Base-by-base conservation (phyloP, 2,888 invertebrate species). In the Sphaerophoria taeniata region DNA sequence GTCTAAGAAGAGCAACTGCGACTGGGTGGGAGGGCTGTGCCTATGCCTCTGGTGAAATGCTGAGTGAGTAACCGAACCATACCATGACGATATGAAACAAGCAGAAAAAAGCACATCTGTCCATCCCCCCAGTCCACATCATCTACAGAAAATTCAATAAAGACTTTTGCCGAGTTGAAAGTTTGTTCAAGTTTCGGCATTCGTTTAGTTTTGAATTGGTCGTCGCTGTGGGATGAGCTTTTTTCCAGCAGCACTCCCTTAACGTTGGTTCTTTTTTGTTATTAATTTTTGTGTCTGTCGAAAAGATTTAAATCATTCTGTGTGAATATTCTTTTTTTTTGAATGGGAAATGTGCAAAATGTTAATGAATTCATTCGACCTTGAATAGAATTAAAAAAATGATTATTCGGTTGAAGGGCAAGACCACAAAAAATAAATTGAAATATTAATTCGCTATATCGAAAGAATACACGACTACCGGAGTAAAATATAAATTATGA, bases 181-280 rank as follows among this genome's bases (percentile, higher is more conserved):
- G 63, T 14, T 43, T 45, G 51, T 72, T 80, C 43, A 75, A 76
- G 75, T 84, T 80, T 75, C 33, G 31, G 51, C 51, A 70, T 69
- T 72, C 60, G 61, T 58, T 84, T 69, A 84, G 84, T 84, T 80
- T 84, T 72, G 61, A 76, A 84, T 76, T 72, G 67, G 84, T 80
- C 75, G 71, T 76, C 72, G 71, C 60, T 80, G 84, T 69, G 75
- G 74, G 55, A 80, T 72, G 60, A 84, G 67, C 70, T 74, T 72
- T 74, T 72, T 76, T 72, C 61, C 75, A 80, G 75, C 56, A 75
- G 61, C 49, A 74, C 51, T 34, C 75, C 55, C 39, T 43, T 34
- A 55, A 67, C 75, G 75, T 80, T 71, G 58, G 70, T 79, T 74
- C 14, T 3, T 43, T 43, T 43, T 43, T 43, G 43, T 16, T 36